Percentiles rank a stretch among this genome's conserved stretches.
Evolutionary conservation across 2,113 vertebrate species (phyloP).

Genomic region (Cololabis saira): DNA sequence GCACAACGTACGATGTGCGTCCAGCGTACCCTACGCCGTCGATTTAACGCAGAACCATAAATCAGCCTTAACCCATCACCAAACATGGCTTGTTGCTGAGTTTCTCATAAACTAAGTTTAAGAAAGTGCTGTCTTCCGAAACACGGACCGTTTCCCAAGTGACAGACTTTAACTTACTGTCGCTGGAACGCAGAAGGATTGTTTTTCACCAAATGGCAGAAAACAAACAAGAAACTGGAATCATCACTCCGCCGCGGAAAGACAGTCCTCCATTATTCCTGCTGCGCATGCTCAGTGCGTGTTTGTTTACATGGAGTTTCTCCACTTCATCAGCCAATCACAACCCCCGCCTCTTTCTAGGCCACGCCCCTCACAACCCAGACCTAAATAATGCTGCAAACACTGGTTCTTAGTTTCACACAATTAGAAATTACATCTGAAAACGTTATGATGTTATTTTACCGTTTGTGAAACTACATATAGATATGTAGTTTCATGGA

Average conservation of each 20-base stretch:
- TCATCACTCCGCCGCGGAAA: conserved; percentile 59
- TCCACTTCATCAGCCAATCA: conserved; percentile 55
- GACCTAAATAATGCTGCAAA: not conserved
- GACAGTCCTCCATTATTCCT: conserved; percentile 79
- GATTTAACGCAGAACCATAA: too few species aligned
- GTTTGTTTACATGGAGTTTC: conserved; percentile 81
- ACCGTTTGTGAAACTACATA: too few species aligned
- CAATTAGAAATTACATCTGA: too few species aligned
- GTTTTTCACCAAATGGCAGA: conserved; percentile 21
- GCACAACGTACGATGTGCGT: too few species aligned
- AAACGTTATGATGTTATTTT: too few species aligned
- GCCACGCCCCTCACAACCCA: conserved; percentile 7
- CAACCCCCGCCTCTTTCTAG: not conserved
- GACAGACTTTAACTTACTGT: conserved; percentile 44
- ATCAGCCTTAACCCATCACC: conserved; percentile 63
- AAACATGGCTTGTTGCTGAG: conserved; percentile 41
- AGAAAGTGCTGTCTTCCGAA: not conserved
- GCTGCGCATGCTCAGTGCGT: conserved; percentile 78
- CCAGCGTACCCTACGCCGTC: too few species aligned
- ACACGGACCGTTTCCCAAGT: not conserved
- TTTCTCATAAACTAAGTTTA: conserved; percentile 22
- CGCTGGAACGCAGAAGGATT: conserved; percentile 19
- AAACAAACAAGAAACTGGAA: conserved; percentile 51
- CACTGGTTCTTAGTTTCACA: too few species aligned
- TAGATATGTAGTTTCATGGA: too few species aligned